Conservation (phyloP, 2,888 invertebrate species). For the Abrostola tripartita region DNA sequence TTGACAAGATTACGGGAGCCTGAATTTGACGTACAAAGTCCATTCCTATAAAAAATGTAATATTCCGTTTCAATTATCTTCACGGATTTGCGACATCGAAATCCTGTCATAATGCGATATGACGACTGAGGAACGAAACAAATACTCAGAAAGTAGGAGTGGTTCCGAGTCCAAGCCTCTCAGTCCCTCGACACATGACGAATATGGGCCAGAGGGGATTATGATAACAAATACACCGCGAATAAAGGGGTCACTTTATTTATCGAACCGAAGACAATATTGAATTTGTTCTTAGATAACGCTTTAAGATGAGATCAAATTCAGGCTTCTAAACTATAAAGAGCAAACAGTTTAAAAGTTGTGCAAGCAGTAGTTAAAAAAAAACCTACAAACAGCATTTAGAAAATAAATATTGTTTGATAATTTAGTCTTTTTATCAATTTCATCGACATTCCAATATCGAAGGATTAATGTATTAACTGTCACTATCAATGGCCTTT, state of each 20-base stretch:
- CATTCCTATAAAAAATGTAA: conserved; percentile 64
- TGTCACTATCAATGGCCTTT: no score
- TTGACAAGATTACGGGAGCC: conserved; percentile 55
- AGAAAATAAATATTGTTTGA: no score
- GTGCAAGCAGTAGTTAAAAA: not conserved
- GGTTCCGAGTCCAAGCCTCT: conserved; percentile 32
- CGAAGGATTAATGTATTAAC: no score
- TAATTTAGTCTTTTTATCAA: no score
- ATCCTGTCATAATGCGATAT: conserved; percentile 63
- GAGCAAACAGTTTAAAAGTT: not conserved
- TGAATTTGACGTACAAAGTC: conserved; percentile 54
- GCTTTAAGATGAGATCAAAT: conserved; percentile 1
- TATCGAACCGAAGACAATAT: conserved; percentile 48
- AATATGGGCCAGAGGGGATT: conserved; percentile 62
- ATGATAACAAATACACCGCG: conserved; percentile 61
- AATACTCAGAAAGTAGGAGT: conserved; percentile 50
- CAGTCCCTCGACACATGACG: conserved; percentile 58
- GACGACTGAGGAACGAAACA: conserved; percentile 58
- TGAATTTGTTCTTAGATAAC: conserved; percentile 37
- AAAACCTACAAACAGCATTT: not conserved
- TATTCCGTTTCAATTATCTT: conserved; percentile 73
- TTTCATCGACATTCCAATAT: no score
- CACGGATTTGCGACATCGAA: conserved; percentile 65
- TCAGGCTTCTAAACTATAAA: not conserved
- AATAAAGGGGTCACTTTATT: conserved; percentile 51